Base-by-base conservation (phyloP, 2,797 vertebrate genomes). In the Sebastolobus altivelis region DNA sequence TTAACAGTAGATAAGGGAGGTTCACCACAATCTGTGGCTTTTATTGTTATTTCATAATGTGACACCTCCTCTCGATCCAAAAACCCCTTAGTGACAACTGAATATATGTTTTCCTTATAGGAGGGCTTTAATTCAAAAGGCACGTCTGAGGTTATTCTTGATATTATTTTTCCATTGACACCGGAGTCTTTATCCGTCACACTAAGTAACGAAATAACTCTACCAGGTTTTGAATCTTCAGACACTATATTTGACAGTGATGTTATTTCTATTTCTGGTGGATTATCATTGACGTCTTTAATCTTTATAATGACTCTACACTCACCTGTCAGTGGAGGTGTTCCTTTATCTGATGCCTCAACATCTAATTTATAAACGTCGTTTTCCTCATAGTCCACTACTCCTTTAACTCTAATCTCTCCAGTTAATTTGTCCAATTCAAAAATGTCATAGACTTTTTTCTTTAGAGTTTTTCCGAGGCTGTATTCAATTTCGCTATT, bases 31-130 rank as follows among this genome's bases (percentile, higher is more conserved):
- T 97, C 97, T 0, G 85, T 81, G 0, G 96, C 95, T 0, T 89
- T 94, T 82, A 97, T 93, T 65, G 88, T 94, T 0, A 97, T n/a
- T 0, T 94, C 92, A 61, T 97, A 97, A 75, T 87, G 67, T 0
- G 94, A 29, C 7, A 91, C 65, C 0, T 0, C 61, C 80, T 97
- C 97, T 7, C 97, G 46, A 67, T 97, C 96, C 82, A 97, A 72
- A 0, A 3, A 1, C 0, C 4, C 56, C 0, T 79, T 91, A 0
- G 87, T 93, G 1, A 92, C 85, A 27, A 94, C 14, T 12, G 91
- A 92, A 25, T 90, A 94, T 3, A 70, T 86, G 25, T 89, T 92
- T 0, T 89, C 89, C 2, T 92, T 87, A 46, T 81, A 88, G 0
- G 92, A 91, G 0, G 90, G 88, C 4, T 90, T 91, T 18, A 94